phyloP scores from a whole-genome alignment of 2,113 vertebrate species.

The Oxygymnocypris stewartii region DNA sequence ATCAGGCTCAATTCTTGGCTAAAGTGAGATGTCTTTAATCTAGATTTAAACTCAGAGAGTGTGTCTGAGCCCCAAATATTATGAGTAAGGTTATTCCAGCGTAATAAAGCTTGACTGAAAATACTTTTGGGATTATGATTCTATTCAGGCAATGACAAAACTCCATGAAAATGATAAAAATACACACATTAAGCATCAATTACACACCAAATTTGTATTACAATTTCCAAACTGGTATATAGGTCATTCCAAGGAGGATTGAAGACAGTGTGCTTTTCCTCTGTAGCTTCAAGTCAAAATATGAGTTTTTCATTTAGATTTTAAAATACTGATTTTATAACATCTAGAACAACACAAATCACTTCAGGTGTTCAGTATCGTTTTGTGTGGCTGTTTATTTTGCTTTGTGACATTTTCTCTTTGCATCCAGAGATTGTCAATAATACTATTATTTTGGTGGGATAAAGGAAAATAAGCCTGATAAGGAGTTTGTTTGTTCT shows the following conservation, averaged over 20 bases:
- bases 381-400: not conserved
- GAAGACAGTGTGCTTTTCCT: not conserved
- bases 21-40: not conserved
- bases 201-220: not conserved
- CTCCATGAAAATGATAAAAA: not conserved
- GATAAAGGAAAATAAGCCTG: conserved; percentile 49
- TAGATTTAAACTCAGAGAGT: not conserved
- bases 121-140: not conserved
- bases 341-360: not conserved
- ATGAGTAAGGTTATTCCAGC: not conserved
- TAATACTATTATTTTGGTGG: conserved; percentile 53
- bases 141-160: not conserved
- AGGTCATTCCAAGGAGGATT: not conserved
- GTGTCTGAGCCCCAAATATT: not conserved
- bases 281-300: not conserved
- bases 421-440: conserved; percentile 49
- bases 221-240: not conserved
- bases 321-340: not conserved
- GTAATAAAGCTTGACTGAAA: not conserved
- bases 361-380: conserved; percentile 2
- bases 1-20: not conserved
- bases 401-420: conserved; percentile 6
- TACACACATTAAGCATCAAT: not conserved
- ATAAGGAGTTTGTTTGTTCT: conserved; percentile 60
- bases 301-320: not conserved